These are phyloP conservation scores for Tenrec ecaudatus DNA, from an alignment of 2,113 vertebrate genomes.

Conservation along the genomic window DNA sequence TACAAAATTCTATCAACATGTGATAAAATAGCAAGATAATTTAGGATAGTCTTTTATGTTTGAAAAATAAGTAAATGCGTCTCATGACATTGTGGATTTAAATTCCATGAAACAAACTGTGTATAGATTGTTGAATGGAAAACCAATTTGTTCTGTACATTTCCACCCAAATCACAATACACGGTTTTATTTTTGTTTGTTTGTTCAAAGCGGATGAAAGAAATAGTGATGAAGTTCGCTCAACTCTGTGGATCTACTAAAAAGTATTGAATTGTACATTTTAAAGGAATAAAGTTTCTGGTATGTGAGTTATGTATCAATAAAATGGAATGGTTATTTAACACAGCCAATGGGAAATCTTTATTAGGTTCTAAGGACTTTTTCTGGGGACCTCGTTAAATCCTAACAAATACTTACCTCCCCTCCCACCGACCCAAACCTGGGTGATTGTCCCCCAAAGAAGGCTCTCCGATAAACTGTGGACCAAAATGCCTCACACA, in stretches of 20 bases:
- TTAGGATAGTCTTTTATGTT: background rate
- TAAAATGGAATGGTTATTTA: background rate
- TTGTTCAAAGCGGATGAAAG: background rate
- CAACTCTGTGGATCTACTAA: background rate
- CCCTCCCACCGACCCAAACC: background rate
- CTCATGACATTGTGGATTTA: background rate
- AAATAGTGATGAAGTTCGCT: background rate
- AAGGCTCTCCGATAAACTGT: background rate
- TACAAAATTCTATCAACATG: conserved; percentile 29
- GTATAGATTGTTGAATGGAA: too few species aligned
- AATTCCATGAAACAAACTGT: too few species aligned
- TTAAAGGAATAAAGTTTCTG: conserved; percentile 8
- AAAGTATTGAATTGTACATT: background rate
- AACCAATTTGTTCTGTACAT: too few species aligned
- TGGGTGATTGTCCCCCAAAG: background rate
- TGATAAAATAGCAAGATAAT: background rate
- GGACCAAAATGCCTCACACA: background rate
- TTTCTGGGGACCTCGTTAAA: conserved; percentile 54
- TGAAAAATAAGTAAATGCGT: background rate
- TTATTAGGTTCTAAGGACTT: background rate
- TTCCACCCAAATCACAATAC: too few species aligned
- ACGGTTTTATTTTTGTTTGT: too few species aligned
- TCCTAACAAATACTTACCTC: background rate
- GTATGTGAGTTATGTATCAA: conserved; percentile 13
- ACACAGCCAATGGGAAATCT: conserved; percentile 11